Evolutionary conservation across 2,888 invertebrate genomes (phyloP).

Genomic region (Caenorhabditis sinica): DNA sequence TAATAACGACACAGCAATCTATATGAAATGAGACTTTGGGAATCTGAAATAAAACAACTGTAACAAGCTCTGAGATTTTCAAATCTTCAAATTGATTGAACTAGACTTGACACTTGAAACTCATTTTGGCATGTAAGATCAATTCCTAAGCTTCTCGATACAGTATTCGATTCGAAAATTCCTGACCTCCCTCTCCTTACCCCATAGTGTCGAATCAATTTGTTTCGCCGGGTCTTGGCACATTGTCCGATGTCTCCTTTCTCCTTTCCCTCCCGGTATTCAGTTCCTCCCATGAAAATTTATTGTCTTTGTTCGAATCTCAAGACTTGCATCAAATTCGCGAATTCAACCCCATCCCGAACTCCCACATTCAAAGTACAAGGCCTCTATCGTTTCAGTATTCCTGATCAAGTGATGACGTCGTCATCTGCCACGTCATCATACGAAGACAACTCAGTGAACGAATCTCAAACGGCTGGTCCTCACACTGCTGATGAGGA

Average conservation of each 20-base stretch:
- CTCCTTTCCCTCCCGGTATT: not conserved
- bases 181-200: not conserved
- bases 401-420: slow-evolving; percentile 41
- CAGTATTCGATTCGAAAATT: not conserved
- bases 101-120: no score
- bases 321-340: slow-evolving; percentile 17
- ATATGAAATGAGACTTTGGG: no score
- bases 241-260: slow-evolving; percentile 16
- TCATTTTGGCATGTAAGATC: no score
- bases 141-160: no score
- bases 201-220: not conserved
- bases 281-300: slow-evolving; percentile 30
- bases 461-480: slow-evolving; percentile 42
- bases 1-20: no score
- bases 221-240: slow-evolving; percentile 8
- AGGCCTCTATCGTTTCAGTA: slow-evolving; percentile 7
- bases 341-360: not conserved
- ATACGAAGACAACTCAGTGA: slow-evolving; percentile 37
- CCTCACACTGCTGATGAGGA: slow-evolving; percentile 37
- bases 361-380: slow-evolving; percentile 20
- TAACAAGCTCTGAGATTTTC: no score
- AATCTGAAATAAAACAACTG: no score
- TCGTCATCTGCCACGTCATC: slow-evolving; percentile 43
- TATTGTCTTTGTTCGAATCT: slow-evolving; percentile 41
- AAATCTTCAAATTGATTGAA: no score